Conservation (phyloP, 2,888 invertebrate species). For the Sinhomidia bicolor region DNA sequence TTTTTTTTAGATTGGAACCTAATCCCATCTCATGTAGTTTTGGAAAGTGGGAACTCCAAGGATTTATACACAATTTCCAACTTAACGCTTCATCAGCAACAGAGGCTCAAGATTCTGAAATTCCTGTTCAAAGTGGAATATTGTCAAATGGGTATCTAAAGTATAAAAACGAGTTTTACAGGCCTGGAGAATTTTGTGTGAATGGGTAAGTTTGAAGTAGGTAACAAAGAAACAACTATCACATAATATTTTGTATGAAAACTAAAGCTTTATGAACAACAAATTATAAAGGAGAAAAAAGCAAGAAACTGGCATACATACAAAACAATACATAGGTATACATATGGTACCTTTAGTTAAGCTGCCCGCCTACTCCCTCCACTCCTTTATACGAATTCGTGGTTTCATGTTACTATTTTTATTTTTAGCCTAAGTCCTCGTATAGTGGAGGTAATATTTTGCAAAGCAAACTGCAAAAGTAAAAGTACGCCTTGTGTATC, state of each 20-base stretch:
- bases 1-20: slow-evolving; percentile 58
- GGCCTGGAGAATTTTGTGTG: slow-evolving; percentile 70
- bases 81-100: slow-evolving; percentile 29
- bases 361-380: background rate
- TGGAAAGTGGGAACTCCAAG: slow-evolving; percentile 73
- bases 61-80: slow-evolving; percentile 71
- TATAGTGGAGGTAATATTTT: slow-evolving; percentile 73
- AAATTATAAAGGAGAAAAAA: too few species aligned
- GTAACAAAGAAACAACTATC: too few species aligned
- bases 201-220: slow-evolving; percentile 67
- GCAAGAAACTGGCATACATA: too few species aligned
- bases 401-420: background rate
- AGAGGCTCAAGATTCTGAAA: background rate
- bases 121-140: slow-evolving; percentile 50
- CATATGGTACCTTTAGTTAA: too few species aligned
- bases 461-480: slow-evolving; percentile 71
- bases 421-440: slow-evolving; percentile 69
- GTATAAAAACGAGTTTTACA: slow-evolving; percentile 73
- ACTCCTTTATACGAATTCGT: background rate
- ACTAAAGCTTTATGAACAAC: too few species aligned
- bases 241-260: too few species aligned
- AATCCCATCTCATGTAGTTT: slow-evolving; percentile 47
- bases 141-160: slow-evolving; percentile 68
- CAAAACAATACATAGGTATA: too few species aligned
- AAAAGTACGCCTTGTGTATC: slow-evolving; percentile 72